Evolutionary conservation across 2,888 invertebrate species (phyloP).

Genomic region (Entomobrya multifasciata): DNA sequence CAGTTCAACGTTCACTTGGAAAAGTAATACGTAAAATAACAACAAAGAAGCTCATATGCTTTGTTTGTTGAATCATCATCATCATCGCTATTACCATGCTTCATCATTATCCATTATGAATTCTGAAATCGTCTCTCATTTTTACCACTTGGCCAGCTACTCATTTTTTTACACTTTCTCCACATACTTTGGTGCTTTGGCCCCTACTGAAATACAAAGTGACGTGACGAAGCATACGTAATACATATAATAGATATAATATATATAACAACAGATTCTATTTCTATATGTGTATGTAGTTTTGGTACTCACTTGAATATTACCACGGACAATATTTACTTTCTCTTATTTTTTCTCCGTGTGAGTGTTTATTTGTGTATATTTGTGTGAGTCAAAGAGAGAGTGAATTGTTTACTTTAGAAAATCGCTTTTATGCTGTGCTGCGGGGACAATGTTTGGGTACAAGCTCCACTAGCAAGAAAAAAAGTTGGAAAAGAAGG

Average conservation of each 20-base stretch:
- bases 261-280: too few species aligned
- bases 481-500: not conserved
- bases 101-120: not conserved
- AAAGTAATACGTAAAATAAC: too few species aligned
- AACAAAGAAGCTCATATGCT: too few species aligned
- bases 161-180: constrained; percentile 4
- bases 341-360: not conserved
- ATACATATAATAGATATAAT: too few species aligned
- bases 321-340: not conserved
- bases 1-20: too few species aligned
- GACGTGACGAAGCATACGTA: not conserved
- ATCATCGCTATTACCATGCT: constrained; percentile 5
- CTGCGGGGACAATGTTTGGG: too few species aligned
- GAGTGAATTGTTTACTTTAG: constrained; percentile 16
- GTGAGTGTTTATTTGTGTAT: not conserved
- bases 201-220: too few species aligned
- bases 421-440: constrained; percentile 11
- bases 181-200: too few species aligned
- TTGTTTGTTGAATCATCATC: not conserved
- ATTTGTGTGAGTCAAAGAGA: too few species aligned
- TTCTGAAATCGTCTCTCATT: constrained; percentile 1
- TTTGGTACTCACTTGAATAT: too few species aligned
- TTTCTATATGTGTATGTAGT: too few species aligned
- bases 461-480: not conserved
- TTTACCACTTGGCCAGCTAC: too few species aligned